Evolutionary conservation across 30 jellyfish, hydroid and myxozoan genomes (phyloP), one percentile per base, ranked within the genome.

Genomic region (Hydractinia echinata): DNA sequence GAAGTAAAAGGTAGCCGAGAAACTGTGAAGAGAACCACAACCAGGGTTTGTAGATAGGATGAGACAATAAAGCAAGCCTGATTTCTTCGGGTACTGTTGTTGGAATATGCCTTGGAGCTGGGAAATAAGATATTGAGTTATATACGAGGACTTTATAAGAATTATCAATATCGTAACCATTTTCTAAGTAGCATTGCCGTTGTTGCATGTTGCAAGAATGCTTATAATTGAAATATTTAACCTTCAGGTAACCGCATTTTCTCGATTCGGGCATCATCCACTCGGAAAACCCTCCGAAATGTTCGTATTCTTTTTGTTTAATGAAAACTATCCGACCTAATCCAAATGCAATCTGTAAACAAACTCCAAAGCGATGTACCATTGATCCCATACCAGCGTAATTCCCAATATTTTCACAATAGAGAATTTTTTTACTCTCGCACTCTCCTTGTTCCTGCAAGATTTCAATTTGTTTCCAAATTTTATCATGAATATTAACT

Each of bases 11-110:
- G 64, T 20, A 79, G 19, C 55, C 50, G 14, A 79, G 20, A 15
- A 54, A 79, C 82, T 79, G 86, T 5, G 81, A 72, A 9, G 62
- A 55, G 51, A 16, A 54, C 86, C 86, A 79, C 74, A 64, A 51
- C 74, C 74, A 64, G 74, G 74, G 18, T 30, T 30, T 30, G 44
- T 30, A 30, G 44, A 30, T 30, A 2, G 44, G 44, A 0, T 30
- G 44, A 30, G 44, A 30, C 74, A 6, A 6, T 13, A 64, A 13
- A 6, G 74, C 74, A n/a, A n/a, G 10, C n/a, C 39, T 51, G 19
- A 64, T 64, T 64, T 44, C 19, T 6, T 51, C 39, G 51, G 74
- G 74, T 64, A 64, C 7, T n/a, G 74, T 64, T 51, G 51, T 64
- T 64, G 74, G 74, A 1, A 64, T 64, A 64, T 64, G 74, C 39